These are phyloP conservation scores for Ophiodon elongatus DNA, from an alignment of 2,113 vertebrate genomes.

Conservation along the genomic window DNA sequence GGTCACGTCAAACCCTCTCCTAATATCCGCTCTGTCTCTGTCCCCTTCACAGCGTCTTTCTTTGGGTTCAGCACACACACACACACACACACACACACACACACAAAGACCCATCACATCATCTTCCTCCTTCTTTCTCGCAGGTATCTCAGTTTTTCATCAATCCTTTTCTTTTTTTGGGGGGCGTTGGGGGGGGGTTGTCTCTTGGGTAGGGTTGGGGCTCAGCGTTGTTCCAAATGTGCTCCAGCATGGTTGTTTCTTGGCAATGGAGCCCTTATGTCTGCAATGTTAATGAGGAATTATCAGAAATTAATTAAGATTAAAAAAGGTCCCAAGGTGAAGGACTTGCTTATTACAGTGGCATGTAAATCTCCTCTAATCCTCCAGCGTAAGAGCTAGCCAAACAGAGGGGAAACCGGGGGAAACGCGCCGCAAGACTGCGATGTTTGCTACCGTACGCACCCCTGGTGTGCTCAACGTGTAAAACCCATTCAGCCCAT, in stretches of 20 bases:
- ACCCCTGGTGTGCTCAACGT: no score
- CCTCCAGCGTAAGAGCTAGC: conserved; percentile 56
- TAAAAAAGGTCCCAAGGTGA: conserved; percentile 80
- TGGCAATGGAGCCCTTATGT: conserved; percentile 59
- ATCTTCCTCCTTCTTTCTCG: background rate
- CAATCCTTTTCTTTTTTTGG: conserved; percentile 3
- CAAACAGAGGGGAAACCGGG: conserved; percentile 53
- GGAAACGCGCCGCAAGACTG: conserved; percentile 11
- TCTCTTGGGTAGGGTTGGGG: conserved; percentile 39
- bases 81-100: background rate
- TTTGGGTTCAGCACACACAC: background rate
- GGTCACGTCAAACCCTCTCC: conserved; percentile 32
- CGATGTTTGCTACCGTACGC: no score
- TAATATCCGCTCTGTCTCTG: no score
- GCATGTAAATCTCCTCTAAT: conserved; percentile 83
- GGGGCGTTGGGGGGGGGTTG: no score
- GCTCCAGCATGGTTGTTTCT: conserved; percentile 36
- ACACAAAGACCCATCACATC: background rate
- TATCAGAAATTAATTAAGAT: conserved; percentile 84
- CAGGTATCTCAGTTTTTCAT: background rate
- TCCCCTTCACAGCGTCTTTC: background rate
- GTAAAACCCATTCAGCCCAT: no score
- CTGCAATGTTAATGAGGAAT: conserved; percentile 79
- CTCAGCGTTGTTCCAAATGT: conserved; percentile 39
- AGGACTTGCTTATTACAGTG: conserved; percentile 76